Base-by-base conservation (phyloP, 2,888 invertebrate genomes). In the Torymus aiolomorphi region DNA sequence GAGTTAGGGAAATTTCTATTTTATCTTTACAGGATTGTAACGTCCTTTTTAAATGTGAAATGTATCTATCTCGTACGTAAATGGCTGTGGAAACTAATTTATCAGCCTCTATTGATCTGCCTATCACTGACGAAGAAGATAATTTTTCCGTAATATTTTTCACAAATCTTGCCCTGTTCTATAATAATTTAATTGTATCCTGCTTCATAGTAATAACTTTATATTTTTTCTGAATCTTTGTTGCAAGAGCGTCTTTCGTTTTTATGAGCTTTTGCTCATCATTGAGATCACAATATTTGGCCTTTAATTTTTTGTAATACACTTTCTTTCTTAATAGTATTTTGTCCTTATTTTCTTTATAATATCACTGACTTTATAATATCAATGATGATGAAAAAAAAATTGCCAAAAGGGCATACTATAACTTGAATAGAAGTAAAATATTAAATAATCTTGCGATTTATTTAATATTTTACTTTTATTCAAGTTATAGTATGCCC, bases 61-160 rank as follows among this genome's bases (percentile, higher is more conserved):
- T n/a, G n/a, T n/a, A n/a, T n/a, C n/a, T 66, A 31, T 82, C 61
- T 71, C 76, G 77, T 11, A 42, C 51, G 20, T 78, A 65, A n/a
- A 76, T 76, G 51, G 70, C 75, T 69, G 77, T 76, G 51, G 76
- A 74, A 14, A 79, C 59, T 12, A 78, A 77, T 49, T 67, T 31
- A 56, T 78, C 73, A 13, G 78, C 82, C 70, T 80, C 80, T 62
- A 82, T 73, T 62, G 72, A 71, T 59, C 57, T 54, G 52, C 72
- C 54, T 14, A 42, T 20, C 8, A 12, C 4, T 2, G 24, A 31
- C 8, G 62, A 11, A 11, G 14, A 56, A 56, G 10, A 2, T 56
- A 56, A 56, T 56, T 56, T 56, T 56, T 56, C 11, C 56, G 14
- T 56, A 14, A 56, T 14, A 3, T 56, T 56, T 14, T 12, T 10